These are phyloP conservation scores for Sminthurides aquaticus DNA, from an alignment of 2,888 invertebrate genomes.

Conservation along the genomic window DNA sequence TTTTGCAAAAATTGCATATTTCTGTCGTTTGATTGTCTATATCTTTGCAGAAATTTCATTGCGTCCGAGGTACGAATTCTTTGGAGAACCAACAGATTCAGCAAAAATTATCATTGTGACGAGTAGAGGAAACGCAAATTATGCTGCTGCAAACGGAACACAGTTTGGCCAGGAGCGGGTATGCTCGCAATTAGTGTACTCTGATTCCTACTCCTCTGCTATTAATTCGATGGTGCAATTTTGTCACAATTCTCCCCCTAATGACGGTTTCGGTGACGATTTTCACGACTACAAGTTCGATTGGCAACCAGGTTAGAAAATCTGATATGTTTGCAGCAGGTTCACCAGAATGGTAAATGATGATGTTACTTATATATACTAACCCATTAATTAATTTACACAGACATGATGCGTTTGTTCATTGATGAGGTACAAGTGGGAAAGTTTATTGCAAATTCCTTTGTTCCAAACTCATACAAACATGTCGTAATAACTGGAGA, in stretches of 20 bases:
- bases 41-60: conserved; percentile 16
- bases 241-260: neutral
- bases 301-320: conserved; percentile 10
- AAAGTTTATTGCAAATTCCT: conserved; percentile 6
- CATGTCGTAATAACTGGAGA: neutral
- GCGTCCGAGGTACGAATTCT: conserved; percentile 3
- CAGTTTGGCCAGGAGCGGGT: conserved; percentile 8
- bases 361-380: neutral
- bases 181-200: conserved; percentile 14
- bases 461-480: neutral
- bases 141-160: neutral
- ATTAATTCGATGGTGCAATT: conserved; percentile 1
- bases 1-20: too few species aligned
- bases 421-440: conserved; percentile 5
- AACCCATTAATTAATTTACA: too few species aligned
- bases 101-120: conserved; percentile 2
- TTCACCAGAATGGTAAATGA: neutral
- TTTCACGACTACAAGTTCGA: conserved; percentile 15
- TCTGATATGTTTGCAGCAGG: neutral
- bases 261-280: neutral
- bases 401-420: conserved; percentile 11
- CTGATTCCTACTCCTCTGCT: conserved; percentile 4
- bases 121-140: conserved; percentile 10
- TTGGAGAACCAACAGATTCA: conserved; percentile 11
- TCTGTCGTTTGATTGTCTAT: too few species aligned